phyloP scores from a whole-genome alignment of 2,797 vertebrate species.

The Acrocephalus scirpaceus region DNA sequence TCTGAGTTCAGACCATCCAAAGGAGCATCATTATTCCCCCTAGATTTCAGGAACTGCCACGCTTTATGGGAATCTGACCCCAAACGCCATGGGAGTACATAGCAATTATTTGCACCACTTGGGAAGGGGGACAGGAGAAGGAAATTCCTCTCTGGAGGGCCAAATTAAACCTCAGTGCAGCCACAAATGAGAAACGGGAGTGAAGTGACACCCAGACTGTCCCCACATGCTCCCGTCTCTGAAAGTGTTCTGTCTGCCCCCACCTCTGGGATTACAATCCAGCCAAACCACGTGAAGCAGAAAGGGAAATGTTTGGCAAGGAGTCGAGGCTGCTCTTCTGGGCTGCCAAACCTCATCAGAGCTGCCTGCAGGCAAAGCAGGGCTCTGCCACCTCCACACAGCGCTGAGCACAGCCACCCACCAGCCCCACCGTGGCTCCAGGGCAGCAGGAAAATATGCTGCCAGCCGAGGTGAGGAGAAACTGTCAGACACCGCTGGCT shows the following conservation, averaged over 20 bases:
- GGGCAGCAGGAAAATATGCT: neutral
- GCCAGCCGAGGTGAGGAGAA: neutral
- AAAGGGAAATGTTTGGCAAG: slow-evolving; percentile 2
- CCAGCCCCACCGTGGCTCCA: neutral
- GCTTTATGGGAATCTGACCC: neutral
- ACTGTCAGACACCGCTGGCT: neutral
- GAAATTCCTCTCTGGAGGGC: neutral
- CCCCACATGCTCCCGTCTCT: accelerated
- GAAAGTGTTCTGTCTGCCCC: neutral
- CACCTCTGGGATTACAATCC: neutral
- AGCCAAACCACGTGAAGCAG: neutral
- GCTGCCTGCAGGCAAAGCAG: neutral
- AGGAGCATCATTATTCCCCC: neutral
- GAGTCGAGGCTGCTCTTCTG: neutral
- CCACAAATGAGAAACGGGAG: neutral
- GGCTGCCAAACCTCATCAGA: slow-evolving; percentile 46
- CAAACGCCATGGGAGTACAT: neutral
- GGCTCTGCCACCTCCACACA: neutral
- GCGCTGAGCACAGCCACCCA: neutral
- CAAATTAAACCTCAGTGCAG: neutral
- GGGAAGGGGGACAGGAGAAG: neutral
- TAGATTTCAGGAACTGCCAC: neutral
- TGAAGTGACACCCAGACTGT: neutral
- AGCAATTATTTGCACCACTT: neutral
- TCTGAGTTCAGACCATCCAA: neutral